Evolutionary conservation across 2,113 vertebrate genomes (phyloP).

Genomic region (Paradoxurus hermaphroditus): DNA sequence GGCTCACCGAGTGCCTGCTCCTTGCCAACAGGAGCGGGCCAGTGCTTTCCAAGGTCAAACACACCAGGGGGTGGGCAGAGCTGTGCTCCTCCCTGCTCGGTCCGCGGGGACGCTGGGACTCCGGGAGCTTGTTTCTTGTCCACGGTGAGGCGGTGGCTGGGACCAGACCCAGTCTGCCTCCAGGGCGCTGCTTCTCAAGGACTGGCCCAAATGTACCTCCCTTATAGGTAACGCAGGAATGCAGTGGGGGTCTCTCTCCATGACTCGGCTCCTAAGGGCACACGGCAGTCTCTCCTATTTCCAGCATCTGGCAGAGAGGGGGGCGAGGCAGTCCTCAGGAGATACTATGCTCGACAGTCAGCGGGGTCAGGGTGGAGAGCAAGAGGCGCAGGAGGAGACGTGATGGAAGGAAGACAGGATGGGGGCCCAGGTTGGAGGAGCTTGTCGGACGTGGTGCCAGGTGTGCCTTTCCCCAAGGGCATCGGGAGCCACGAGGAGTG

Average conservation of each 20-base stretch:
- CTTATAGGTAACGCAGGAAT: background rate
- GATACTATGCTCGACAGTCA: rapidly evolving
- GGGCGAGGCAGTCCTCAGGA: background rate
- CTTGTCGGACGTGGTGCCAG: background rate
- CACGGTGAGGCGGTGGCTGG: background rate
- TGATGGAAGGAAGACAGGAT: background rate
- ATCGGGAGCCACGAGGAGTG: background rate
- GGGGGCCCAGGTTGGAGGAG: background rate
- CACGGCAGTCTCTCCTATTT: background rate
- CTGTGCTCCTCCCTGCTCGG: background rate
- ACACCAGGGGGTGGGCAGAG: too few relatives aligned
- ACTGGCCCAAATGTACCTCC: background rate
- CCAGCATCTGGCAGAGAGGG: background rate
- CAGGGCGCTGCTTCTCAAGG: background rate
- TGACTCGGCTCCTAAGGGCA: background rate
- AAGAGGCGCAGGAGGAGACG: background rate
- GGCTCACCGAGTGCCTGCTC: background rate
- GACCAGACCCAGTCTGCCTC: background rate
- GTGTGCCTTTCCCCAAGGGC: background rate
- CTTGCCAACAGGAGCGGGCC: rapidly evolving
- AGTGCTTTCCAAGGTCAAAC: background rate
- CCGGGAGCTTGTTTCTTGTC: background rate
- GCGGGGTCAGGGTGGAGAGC: background rate
- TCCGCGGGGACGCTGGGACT: rapidly evolving
- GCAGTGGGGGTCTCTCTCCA: background rate